phyloP scores from a whole-genome alignment of 2,113 vertebrate genomes.

The Paracanthobrama guichenoti region DNA sequence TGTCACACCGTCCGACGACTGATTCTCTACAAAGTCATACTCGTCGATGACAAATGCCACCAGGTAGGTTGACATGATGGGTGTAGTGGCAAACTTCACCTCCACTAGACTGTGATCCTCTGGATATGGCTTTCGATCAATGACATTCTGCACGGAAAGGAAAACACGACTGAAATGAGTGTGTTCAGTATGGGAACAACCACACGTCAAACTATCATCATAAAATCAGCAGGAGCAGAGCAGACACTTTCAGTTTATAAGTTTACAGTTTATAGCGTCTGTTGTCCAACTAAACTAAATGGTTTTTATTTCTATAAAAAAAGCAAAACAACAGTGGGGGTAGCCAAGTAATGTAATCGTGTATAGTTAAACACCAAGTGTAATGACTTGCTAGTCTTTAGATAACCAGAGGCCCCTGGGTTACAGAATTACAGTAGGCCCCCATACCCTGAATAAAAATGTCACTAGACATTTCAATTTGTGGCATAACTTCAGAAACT shows the following conservation, averaged over 20 bases:
- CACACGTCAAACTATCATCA: too few species aligned
- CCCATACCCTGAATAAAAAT: neutral
- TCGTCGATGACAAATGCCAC: conserved; percentile 98
- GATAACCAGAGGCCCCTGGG: neutral
- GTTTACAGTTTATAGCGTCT: too few species aligned
- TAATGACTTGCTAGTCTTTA: too few species aligned
- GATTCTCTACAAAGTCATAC: conserved; percentile 94
- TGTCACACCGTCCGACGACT: conserved; percentile 87
- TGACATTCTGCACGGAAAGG: conserved; percentile 79
- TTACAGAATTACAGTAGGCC: neutral
- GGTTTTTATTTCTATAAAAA: too few species aligned
- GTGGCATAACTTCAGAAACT: neutral
- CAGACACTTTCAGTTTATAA: too few species aligned
- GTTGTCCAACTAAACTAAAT: too few species aligned
- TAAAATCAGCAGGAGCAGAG: too few species aligned
- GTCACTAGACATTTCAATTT: neutral
- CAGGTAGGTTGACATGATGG: conserved; percentile 96
- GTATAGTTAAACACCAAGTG: too few species aligned
- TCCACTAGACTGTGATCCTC: conserved; percentile 92
- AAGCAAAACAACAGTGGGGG: too few species aligned
- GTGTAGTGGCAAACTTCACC: conserved; percentile 92
- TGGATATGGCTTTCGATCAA: conserved; percentile 89
- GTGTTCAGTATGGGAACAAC: too few species aligned
- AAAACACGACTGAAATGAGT: neutral
- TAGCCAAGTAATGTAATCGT: too few species aligned